Evolutionary conservation across 2,113 vertebrate species (phyloP).

Genomic region (Nothoprocta perdicaria): DNA sequence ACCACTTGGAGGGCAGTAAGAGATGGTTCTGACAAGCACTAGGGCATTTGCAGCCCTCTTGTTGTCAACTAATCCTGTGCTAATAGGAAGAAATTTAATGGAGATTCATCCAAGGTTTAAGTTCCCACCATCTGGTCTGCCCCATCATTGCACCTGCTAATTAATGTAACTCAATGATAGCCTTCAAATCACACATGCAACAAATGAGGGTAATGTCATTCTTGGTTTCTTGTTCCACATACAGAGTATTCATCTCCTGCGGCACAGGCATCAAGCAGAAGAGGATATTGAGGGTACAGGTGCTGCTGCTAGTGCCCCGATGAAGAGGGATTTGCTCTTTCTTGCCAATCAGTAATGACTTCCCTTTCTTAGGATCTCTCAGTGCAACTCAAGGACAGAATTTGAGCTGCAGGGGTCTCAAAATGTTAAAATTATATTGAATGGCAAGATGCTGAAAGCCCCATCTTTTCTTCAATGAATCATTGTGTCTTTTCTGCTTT

Average conservation of each 20-base stretch:
- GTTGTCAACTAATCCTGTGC: slow-evolving; percentile 21
- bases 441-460: background rate
- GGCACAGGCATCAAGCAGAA: background rate
- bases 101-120: slow-evolving; percentile 24
- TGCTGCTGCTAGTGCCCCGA: background rate
- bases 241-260: background rate
- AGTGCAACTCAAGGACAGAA: background rate
- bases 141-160: background rate
- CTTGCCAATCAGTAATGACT: background rate
- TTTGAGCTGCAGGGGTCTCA: background rate
- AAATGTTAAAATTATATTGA: background rate
- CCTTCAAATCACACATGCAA: background rate
- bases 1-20: slow-evolving; percentile 9
- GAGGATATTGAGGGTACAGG: background rate
- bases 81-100: slow-evolving; percentile 53
- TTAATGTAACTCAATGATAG: background rate
- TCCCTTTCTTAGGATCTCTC: background rate
- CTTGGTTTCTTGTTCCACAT: background rate
- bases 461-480: background rate
- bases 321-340: background rate
- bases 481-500: background rate
- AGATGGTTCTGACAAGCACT: slow-evolving; percentile 29
- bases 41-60: slow-evolving; percentile 41
- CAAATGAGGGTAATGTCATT: slow-evolving; percentile 4
- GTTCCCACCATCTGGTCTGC: background rate